Conservation (phyloP, 2,797 vertebrate species). For the Buphagus erythrorhynchus region DNA sequence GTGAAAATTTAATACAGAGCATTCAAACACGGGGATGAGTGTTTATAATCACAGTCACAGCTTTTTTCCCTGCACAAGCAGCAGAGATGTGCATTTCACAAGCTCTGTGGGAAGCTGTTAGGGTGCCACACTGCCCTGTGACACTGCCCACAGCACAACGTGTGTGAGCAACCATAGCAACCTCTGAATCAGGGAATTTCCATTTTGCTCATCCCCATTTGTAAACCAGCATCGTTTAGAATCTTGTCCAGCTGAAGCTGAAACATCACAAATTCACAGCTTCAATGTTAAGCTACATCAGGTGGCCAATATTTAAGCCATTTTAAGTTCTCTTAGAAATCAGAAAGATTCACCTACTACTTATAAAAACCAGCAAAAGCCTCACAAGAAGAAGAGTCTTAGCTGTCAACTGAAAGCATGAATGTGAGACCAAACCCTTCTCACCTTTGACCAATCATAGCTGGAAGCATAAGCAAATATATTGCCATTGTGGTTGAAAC, state of each 20-base stretch:
- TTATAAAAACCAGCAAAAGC: not conserved
- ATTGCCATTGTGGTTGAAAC: conserved; percentile 96
- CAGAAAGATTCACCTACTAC: not conserved
- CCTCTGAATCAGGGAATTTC: not conserved
- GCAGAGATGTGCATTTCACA: not conserved
- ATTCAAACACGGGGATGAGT: not conserved
- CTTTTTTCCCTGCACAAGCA: not conserved
- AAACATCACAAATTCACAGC: not conserved
- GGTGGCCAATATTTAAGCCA: not conserved
- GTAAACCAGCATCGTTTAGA: not conserved
- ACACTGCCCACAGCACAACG: not conserved
- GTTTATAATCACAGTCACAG: not conserved
- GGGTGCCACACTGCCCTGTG: not conserved
- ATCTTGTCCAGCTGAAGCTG: not conserved
- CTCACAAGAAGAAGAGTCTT: not conserved
- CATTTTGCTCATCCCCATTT: not conserved
- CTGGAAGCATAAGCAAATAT: conserved; percentile 98
- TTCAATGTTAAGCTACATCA: not conserved
- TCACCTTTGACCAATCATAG: conserved; percentile 99
- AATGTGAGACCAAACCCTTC: not conserved
- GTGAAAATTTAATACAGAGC: not conserved
- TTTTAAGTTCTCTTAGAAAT: not conserved
- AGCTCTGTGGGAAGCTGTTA: not conserved
- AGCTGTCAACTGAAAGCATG: not conserved
- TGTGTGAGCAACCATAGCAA: not conserved